Base-by-base conservation (phyloP, 1,140 invertebrate genomes). In the Drosophila willistoni region DNA sequence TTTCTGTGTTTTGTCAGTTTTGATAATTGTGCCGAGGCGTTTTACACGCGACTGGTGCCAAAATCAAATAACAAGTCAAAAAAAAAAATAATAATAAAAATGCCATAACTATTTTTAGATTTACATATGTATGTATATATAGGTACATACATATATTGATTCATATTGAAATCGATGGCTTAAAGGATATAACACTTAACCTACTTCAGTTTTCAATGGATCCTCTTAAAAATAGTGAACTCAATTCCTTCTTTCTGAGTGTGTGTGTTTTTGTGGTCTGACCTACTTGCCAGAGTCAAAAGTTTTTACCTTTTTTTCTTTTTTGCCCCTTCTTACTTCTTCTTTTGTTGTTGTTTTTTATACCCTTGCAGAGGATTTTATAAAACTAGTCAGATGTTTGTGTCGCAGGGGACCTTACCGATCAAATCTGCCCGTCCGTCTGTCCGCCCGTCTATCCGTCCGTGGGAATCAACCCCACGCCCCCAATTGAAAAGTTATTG, bases 151-250 rank as follows among this genome's bases (percentile, higher is more conserved):
- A n/a, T 10, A 5, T 13, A 4, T 13, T 12, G 10, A 39, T 39
- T 13, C 3, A 39, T 51, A 22, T 51, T 51, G 19, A 22, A 19
- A 56, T 64, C 73, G 73, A 70, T 76, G 60, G 73, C 60, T 76
- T 64, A 64, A 76, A 69, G 73, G 73, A 69, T 86, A 51, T 86
- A 65, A 72, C 82, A 86, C 82, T 86, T 87, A 86, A 86, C 83
- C 83, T 87, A 83, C 75, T 86, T 71, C 79, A 86, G 71, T 44
- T 81, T 77, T 65, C 71, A 74, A 51, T 22, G 14, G 44, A 51
- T 22, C 44, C 44, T 36, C 10, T 22, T 17, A 51, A 51, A 14
- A 51, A 51, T 7, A 51, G 17, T 51, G 17, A 41, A 22, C 56
- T 51, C 19, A 29, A 29, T 29, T 22, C 7, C 51, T 7, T 51